phyloP scores from a whole-genome alignment of 92 coral and sea anemone species.

The Muricea muricata region DNA sequence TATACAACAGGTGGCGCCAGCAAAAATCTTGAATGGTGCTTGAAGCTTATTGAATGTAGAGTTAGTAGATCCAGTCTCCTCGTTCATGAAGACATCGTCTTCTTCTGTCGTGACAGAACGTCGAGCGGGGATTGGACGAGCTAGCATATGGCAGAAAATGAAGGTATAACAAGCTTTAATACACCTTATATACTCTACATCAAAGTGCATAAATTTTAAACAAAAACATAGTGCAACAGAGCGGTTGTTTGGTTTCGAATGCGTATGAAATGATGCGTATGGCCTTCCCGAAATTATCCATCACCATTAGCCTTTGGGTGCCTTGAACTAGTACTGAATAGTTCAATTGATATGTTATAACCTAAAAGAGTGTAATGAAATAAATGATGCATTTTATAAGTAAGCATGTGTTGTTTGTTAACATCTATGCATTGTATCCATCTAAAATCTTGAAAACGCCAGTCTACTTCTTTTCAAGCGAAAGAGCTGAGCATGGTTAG shows the following conservation, averaged over 20 bases:
- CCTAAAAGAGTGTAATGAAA: constrained; percentile 33
- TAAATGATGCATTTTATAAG: not conserved
- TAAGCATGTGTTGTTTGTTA: too few relatives aligned
- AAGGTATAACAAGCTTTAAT: constrained; percentile 41
- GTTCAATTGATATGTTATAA: too few relatives aligned
- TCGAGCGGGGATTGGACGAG: constrained; percentile 29
- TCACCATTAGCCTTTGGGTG: too few relatives aligned
- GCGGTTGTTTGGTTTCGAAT: not conserved
- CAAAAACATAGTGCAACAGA: not conserved
- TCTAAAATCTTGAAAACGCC: too few relatives aligned
- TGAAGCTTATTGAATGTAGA: constrained; percentile 2
- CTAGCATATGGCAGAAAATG: constrained; percentile 37
- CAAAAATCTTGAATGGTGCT: constrained; percentile 13
- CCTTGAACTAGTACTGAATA: too few relatives aligned
- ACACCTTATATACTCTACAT: not conserved
- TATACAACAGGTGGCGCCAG: constrained; percentile 31
- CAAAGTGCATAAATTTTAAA: not conserved
- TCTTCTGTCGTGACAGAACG: constrained; percentile 10
- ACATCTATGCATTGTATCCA: too few relatives aligned
- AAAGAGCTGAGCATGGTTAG: too few relatives aligned
- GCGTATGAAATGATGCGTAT: constrained; percentile 2
- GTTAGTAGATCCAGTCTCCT: not conserved
- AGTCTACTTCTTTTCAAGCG: too few relatives aligned
- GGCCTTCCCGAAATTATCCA: not conserved
- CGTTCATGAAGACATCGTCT: constrained; percentile 1